Conservation (phyloP, 2,888 invertebrate species). For the Agriotes lineatus region DNA sequence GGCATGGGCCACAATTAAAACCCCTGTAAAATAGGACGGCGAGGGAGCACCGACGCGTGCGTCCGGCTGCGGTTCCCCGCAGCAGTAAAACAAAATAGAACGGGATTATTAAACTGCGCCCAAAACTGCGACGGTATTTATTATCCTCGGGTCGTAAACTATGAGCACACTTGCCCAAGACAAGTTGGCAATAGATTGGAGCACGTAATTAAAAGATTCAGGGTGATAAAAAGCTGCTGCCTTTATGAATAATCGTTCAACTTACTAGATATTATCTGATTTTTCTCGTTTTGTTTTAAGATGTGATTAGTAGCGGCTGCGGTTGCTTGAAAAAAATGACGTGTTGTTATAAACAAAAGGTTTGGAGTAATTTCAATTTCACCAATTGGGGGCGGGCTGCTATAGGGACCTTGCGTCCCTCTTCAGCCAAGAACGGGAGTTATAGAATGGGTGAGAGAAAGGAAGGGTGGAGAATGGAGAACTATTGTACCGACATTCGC, state of each 20-base stretch:
- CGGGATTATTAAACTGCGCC: slow-evolving; percentile 39
- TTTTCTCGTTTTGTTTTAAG: too few relatives aligned
- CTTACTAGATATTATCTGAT: too few relatives aligned
- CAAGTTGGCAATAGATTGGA: not conserved
- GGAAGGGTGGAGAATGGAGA: too few relatives aligned
- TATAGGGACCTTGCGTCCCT: too few relatives aligned
- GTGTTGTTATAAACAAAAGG: too few relatives aligned
- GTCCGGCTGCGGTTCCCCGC: slow-evolving; percentile 41
- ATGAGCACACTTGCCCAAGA: not conserved
- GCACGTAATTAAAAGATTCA: not conserved
- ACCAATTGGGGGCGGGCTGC: too few relatives aligned
- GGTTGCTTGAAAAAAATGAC: too few relatives aligned
- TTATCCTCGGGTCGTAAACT: slow-evolving; percentile 1
- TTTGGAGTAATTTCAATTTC: too few relatives aligned
- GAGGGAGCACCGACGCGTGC: slow-evolving; percentile 33
- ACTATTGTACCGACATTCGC: too few relatives aligned
- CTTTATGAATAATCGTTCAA: not conserved
- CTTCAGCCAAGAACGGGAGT: too few relatives aligned
- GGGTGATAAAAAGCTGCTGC: not conserved
- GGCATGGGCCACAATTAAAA: slow-evolving; percentile 40
- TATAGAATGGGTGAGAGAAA: too few relatives aligned
- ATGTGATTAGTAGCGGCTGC: too few relatives aligned
- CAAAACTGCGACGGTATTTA: slow-evolving; percentile 32
- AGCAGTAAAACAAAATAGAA: slow-evolving; percentile 41
- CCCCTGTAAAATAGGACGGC: slow-evolving; percentile 38